A percentile compares a stretch with the other conserved stretches of the same genome.
Conservation (phyloP, 2,797 vertebrate genomes). For the Lepilemur ruficaudatus region DNA sequence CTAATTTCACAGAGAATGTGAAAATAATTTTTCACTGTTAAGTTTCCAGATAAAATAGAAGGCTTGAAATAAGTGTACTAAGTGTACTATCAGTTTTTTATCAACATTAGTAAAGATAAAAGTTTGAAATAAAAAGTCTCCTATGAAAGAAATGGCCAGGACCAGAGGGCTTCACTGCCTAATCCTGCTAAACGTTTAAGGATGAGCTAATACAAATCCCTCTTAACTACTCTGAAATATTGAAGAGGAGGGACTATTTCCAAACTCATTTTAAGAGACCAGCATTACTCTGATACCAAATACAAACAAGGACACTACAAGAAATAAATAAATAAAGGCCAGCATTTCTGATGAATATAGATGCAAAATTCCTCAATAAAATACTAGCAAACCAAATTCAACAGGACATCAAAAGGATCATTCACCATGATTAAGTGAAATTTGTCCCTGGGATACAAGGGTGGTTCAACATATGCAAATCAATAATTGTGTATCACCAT, state of each 20-base stretch:
- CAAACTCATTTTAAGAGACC: neutral
- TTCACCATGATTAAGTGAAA: neutral
- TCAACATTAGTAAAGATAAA: neutral
- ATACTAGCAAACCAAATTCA: neutral
- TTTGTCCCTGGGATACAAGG: neutral
- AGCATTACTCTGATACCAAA: neutral
- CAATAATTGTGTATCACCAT: neutral
- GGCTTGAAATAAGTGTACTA: neutral
- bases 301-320: neutral
- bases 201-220: neutral
- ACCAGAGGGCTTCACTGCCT: neutral
- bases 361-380: neutral
- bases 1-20: neutral
- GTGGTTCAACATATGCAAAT: neutral
- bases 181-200: neutral
- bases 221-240: neutral
- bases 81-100: neutral
- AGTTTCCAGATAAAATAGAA: neutral
- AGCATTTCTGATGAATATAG: neutral
- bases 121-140: neutral
- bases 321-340: neutral
- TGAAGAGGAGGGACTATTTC: neutral
- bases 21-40: neutral
- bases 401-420: neutral
- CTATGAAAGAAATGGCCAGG: neutral